phyloP scores from a whole-genome alignment of 2,113 vertebrate species.

The Eptatretus burgeri region DNA sequence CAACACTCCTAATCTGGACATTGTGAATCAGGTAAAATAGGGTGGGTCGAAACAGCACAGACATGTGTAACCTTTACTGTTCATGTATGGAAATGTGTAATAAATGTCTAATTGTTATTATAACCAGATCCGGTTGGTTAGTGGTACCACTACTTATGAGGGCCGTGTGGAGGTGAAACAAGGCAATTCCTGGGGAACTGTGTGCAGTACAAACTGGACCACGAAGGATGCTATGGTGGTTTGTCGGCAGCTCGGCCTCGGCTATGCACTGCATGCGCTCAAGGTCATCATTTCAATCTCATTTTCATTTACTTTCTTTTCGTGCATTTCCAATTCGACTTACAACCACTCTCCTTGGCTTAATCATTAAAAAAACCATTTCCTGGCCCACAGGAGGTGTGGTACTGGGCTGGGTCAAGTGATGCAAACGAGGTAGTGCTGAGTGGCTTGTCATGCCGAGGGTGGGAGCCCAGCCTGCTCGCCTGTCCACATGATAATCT shows the following conservation, averaged over 20 bases:
- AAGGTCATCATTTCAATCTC: slow-evolving; percentile 16
- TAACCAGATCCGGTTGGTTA: slow-evolving; percentile 32
- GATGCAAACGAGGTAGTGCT: slow-evolving; percentile 29
- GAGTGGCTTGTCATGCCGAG: not conserved
- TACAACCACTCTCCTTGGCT: too few species aligned
- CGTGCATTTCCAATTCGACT: too few species aligned
- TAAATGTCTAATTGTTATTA: too few species aligned
- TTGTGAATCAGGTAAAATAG: slow-evolving; percentile 34
- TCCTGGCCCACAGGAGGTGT: slow-evolving; percentile 41
- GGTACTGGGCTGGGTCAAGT: slow-evolving; percentile 71
- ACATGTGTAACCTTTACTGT: too few species aligned
- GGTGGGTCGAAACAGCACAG: too few species aligned
- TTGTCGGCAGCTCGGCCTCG: slow-evolving; percentile 46
- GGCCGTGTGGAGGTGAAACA: slow-evolving; percentile 44
- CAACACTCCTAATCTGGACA: slow-evolving; percentile 52
- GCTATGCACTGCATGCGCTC: slow-evolving; percentile 45
- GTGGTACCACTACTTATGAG: slow-evolving; percentile 29
- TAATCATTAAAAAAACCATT: too few species aligned
- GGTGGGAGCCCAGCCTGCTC: slow-evolving; percentile 4
- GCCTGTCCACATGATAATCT: slow-evolving; percentile 16
- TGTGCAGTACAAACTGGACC: slow-evolving; percentile 46
- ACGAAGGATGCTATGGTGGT: slow-evolving; percentile 48
- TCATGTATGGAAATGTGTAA: too few species aligned
- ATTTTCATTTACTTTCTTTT: too few species aligned
- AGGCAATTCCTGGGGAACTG: slow-evolving; percentile 35